Base-by-base conservation (phyloP, 2,888 invertebrate genomes). In the Sphinx pinastri region DNA sequence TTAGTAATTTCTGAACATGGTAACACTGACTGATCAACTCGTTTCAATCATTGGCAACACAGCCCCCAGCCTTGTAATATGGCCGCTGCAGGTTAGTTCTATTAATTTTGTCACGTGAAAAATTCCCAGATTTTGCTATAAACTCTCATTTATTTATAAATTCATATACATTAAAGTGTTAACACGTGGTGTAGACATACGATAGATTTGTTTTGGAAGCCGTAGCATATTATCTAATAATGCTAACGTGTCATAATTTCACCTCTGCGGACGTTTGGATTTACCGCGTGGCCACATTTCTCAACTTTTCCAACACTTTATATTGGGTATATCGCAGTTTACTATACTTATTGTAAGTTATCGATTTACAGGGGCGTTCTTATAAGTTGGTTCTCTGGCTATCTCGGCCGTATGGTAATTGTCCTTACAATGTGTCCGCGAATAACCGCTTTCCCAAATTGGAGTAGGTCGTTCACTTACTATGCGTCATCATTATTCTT, bases 51-150 rank as follows among this genome's bases (percentile, higher is more conserved):
- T 87, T 93, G 93, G 93, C 92, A 94, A 89, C 92, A 91, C 88
- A 81, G 84, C 87, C 88, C 87, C 86, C 90, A 91, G 94, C 94
- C 94, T 93, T 94, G 92, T 95, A 95, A 95, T 95, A 96, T 96
- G 96, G 96, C 96, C 95, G 95, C 96, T 93, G 92, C 96, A 96
- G 96, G 96, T 96, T 95, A 94, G 96, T 95, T 90, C 87, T 85
- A 84, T 83, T 84, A 88, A 91, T 92, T 93, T 93, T 92, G 89
- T 94, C 94, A 94, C 90, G 89, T 93, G 91, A 90, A 93, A 89
- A 84, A 85, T 82, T 80, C 78, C 75, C 74, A 75, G 77, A 79
- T 82, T 82, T 81, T 69, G 71, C 77, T 76, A 73, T 72, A 80
- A 78, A 79, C 80, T 75, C 67, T 54, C 75, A 70, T 76, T 76